These are phyloP conservation scores for Aricia artaxerxes DNA, from an alignment of 2,888 invertebrate genomes.

Conservation along the genomic window DNA sequence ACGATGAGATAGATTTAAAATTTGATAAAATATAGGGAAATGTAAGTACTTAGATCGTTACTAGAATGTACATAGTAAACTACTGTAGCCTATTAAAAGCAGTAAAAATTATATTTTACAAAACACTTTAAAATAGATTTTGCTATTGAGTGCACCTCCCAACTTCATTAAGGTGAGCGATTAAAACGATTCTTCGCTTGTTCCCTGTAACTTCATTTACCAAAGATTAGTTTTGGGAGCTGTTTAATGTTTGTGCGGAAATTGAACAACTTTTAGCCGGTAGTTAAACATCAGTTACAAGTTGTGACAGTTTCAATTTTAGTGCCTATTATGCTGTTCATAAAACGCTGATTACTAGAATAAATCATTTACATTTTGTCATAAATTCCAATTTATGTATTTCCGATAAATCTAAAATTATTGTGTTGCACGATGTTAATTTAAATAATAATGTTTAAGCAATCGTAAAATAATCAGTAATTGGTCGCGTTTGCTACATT, in stretches of 20 bases:
- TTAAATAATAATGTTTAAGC: not conserved
- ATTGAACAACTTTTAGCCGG: constrained; percentile 11
- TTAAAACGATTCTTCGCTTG: constrained; percentile 14
- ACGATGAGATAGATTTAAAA: no score
- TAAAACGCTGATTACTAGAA: constrained; percentile 10
- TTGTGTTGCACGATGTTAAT: not conserved
- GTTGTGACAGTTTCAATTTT: constrained; percentile 10
- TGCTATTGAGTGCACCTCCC: not conserved
- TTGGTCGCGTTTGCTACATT: constrained; percentile 33
- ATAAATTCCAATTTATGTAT: constrained; percentile 11
- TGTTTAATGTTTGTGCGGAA: not conserved
- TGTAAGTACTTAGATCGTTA: no score
- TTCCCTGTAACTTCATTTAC: constrained; percentile 3
- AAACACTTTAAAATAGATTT: not conserved
- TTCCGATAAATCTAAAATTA: constrained; percentile 12
- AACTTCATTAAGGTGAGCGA: constrained; percentile 13
- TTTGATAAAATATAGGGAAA: not conserved
- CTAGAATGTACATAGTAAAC: no score
- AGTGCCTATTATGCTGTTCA: constrained; percentile 10
- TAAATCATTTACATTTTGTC: constrained; percentile 3
- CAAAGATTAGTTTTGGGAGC: constrained; percentile 17
- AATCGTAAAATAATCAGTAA: constrained; percentile 1
- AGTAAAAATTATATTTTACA: not conserved
- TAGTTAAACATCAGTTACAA: constrained; percentile 17
- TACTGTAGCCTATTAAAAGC: no score